A percentile compares a stretch with the other conserved stretches of the same genome.
phyloP scores from a whole-genome alignment of 2,797 vertebrate genomes.

The Silurus lanzhouensis region DNA sequence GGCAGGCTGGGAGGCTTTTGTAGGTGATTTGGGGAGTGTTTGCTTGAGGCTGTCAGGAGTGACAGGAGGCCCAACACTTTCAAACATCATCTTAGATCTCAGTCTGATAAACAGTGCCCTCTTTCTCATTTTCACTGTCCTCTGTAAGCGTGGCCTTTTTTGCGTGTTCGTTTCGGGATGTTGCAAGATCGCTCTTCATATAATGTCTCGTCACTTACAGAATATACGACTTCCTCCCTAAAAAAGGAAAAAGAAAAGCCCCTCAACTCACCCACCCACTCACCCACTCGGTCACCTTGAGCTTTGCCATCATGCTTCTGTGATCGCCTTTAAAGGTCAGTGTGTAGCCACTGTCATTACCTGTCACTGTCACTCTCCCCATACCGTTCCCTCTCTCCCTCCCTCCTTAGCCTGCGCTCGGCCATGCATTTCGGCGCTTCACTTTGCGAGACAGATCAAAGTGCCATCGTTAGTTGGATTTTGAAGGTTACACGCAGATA shows the following conservation, averaged over 20 bases:
- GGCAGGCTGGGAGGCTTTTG: slow-evolving; percentile 66
- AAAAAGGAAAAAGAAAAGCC: slow-evolving; percentile 16
- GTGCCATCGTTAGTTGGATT: slow-evolving; percentile 68
- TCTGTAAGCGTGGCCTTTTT: background rate
- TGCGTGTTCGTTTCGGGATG: background rate
- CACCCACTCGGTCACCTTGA: slow-evolving; percentile 73
- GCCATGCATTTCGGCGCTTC: slow-evolving; percentile 67
- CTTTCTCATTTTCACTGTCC: slow-evolving; percentile 13
- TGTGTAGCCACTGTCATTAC: slow-evolving; percentile 82
- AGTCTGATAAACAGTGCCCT: slow-evolving; percentile 58
- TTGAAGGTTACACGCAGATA: slow-evolving; percentile 70
- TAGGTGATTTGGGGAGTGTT: slow-evolving; percentile 62
- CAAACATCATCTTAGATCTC: slow-evolving; percentile 67
- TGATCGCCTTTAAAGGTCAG: slow-evolving; percentile 80
- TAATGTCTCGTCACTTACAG: background rate
- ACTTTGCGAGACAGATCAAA: slow-evolving; percentile 70
- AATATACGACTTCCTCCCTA: slow-evolving; percentile 53
- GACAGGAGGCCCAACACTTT: slow-evolving; percentile 66
- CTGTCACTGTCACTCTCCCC: slow-evolving; percentile 75
- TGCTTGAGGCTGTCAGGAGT: slow-evolving; percentile 71
- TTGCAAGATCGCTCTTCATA: background rate
- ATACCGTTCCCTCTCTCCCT: slow-evolving; percentile 52
- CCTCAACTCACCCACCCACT: slow-evolving; percentile 53
- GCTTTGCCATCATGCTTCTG: slow-evolving; percentile 76
- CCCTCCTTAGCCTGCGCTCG: slow-evolving; percentile 65